These are phyloP conservation scores for Hymenochirus boettgeri DNA, from an alignment of 2,113 vertebrate species.

Conservation along the genomic window DNA sequence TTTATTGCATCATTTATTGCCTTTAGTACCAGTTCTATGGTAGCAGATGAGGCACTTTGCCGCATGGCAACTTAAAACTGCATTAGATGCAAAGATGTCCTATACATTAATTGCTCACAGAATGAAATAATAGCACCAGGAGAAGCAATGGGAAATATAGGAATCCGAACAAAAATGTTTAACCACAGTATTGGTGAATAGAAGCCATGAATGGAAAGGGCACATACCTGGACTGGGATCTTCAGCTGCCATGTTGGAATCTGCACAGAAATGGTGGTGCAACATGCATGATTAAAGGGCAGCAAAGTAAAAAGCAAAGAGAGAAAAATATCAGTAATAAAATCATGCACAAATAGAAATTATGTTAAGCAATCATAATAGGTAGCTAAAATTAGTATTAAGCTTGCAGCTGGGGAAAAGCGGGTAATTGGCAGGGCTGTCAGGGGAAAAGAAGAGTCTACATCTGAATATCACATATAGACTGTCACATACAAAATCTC, in stretches of 20 bases:
- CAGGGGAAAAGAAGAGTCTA: no score
- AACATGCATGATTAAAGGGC: slow-evolving; percentile 86
- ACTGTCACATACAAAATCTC: no score
- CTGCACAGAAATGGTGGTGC: slow-evolving; percentile 87
- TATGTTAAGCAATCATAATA: slow-evolving; percentile 9
- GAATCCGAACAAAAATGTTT: neutral
- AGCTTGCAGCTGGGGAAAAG: neutral
- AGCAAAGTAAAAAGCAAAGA: slow-evolving; percentile 54
- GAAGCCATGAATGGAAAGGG: slow-evolving; percentile 54
- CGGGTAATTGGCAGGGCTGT: neutral
- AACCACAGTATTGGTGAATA: slow-evolving; percentile 23
- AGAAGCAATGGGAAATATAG: no score
- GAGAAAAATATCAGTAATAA: slow-evolving; percentile 1
- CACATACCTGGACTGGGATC: slow-evolving; percentile 91
- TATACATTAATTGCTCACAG: no score
- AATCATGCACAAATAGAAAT: slow-evolving; percentile 14
- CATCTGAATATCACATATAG: no score
- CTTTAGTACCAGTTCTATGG: no score
- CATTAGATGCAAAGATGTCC: no score
- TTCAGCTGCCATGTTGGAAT: slow-evolving; percentile 81
- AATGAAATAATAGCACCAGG: no score
- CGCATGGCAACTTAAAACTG: no score
- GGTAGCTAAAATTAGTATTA: slow-evolving; percentile 7
- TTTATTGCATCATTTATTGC: no score
- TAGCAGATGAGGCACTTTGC: no score